Evolutionary conservation across 2,888 invertebrate species (phyloP).

Genomic region (Sphecodes monilicornis): DNA sequence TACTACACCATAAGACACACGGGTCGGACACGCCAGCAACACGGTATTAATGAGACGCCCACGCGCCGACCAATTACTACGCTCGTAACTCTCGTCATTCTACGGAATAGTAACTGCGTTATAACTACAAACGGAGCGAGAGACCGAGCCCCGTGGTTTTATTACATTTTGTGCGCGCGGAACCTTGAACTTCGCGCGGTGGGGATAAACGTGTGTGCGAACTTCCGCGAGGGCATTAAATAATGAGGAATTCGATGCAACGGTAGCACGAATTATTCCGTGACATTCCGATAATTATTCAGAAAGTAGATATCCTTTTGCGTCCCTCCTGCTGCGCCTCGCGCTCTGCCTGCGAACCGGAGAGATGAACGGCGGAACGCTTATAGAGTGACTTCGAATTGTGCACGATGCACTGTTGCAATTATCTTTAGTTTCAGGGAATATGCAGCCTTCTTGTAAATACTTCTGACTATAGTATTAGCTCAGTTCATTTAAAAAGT

Average conservation of each 20-base stretch:
- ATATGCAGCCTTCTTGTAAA: too few relatives aligned
- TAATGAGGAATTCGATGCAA: constrained; percentile 28
- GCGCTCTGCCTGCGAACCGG: neutral
- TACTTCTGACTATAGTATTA: too few relatives aligned
- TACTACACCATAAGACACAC: constrained; percentile 39
- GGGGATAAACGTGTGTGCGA: constrained; percentile 29
- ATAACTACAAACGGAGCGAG: constrained; percentile 32
- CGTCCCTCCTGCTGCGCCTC: neutral
- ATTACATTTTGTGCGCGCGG: constrained; percentile 19
- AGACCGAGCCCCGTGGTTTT: constrained; percentile 20
- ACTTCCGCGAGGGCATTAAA: constrained; percentile 51
- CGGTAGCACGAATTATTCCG: constrained; percentile 36
- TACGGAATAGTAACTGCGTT: constrained; percentile 52
- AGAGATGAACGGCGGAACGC: neutral
- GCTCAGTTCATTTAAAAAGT: too few relatives aligned
- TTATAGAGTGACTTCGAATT: neutral
- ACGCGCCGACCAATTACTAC: constrained; percentile 76
- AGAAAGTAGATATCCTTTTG: constrained; percentile 28
- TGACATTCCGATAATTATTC: constrained; percentile 33
- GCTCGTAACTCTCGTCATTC: constrained; percentile 72
- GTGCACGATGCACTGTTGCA: neutral
- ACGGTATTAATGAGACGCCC: constrained; percentile 79
- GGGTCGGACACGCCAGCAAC: constrained; percentile 64
- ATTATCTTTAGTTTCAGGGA: neutral
- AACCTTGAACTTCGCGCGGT: constrained; percentile 42